Base-by-base conservation (phyloP, 1,140 invertebrate species). In the Stegodyphus mimosarum region DNA sequence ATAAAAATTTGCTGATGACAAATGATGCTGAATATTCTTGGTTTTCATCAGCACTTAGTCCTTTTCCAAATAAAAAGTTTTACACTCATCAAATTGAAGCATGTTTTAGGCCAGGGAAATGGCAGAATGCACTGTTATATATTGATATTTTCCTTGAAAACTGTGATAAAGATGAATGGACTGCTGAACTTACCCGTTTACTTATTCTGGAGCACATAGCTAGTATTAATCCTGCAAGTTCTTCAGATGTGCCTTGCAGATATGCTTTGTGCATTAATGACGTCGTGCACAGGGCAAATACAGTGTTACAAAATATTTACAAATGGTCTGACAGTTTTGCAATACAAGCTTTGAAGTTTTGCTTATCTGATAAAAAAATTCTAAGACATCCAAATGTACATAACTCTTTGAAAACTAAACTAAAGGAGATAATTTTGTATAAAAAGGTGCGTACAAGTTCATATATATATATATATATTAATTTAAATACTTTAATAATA, bases 181-280 rank as follows among this genome's bases (percentile, higher is more conserved):
- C 55, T 13, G 78, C 70, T 17, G 7, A 60, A n/a, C 70, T 86
- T 10, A 49, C 73, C 4, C 78, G 76, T 15, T 33, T 78, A 17
- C 33, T 78, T 13, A 86, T 86, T 72, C 51, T 86, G 17, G 55
- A 72, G 69, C 74, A 86, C 53, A 55, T 86, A n/a, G 67, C 76
- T n/a, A 66, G 52, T 55, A 2, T 63, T 33, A 73, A 74, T 66
- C 51, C 17, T n/a, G 15, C 17, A 15, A 51, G 7, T 13, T 10
- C 11, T 72, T 48, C 66, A 2, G 66, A 49, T 69, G 83, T 75
- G 11, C 77, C 77, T 6, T 75, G 60, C 15, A 53, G 55, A 13
- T 86, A 80, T 70, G 85, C 85, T 6, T 33, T 86, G 13, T 52
- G 64, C 6, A 86, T 86, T 50, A 74, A n/a, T 48, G 70, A 86